Base-by-base conservation (phyloP, 1,140 invertebrate genomes). In the Oedothorax gibbosus region DNA sequence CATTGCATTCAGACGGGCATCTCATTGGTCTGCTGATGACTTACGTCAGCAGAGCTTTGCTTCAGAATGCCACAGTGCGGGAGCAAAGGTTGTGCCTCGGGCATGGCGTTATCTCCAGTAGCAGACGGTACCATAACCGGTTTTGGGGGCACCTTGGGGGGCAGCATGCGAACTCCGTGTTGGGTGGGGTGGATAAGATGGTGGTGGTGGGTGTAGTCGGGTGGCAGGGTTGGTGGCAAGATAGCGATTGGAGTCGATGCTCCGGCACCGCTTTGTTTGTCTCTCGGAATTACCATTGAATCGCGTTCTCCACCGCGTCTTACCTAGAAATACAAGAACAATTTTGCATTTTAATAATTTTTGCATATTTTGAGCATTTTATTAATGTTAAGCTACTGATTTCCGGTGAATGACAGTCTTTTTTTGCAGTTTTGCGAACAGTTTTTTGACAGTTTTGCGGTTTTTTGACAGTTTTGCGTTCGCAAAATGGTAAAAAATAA, bases 111-210 rank as follows among this genome's bases (percentile, higher is more conserved):
- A 15, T 84, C 81, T 14, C 71, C 35, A 49, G 82, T 21, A 15
- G 64, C 60, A 68, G 82, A 14, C 20, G 82, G 82, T 6, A 85
- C 82, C 64, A 85, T 85, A 21, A 85, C 73, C 15, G 82, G 82
- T 53, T 85, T 85, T 6, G 82, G 82, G 49, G 82, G 82, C 21
- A 85, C 82, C 21, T 85, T 85, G 2, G 82, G 82, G 15, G 82
- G 82, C 20, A 85, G 53, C 82, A 85, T 71, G 10, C 82, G 82
- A 6, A 85, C 82, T 10, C 82, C 82, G 51, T 85, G 82, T 64
- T 76, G 82, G 5, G 82, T 57, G 53, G 82, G 72, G 35, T 85
- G 73, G 35, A 76, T 64, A 6, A 77, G 77, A 71, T 85, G 82
- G 65, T 85, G 82, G 49, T 85, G 82, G 54, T 85, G 82, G 4